Conservation (phyloP, 2,888 invertebrate species). For the Philaethria dido region DNA sequence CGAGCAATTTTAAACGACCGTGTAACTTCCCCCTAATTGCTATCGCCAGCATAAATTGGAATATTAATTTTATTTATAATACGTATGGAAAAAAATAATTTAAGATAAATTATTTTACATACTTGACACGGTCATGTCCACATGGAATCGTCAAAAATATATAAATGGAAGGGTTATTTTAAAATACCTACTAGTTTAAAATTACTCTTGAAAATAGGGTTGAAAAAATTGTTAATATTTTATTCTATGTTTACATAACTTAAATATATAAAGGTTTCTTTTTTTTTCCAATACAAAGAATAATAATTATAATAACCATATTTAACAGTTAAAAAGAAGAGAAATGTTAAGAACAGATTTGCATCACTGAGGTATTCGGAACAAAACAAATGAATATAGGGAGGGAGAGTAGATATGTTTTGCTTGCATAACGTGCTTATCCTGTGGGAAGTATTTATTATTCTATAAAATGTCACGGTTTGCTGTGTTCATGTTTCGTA, state of each 20-base stretch:
- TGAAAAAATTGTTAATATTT: too few species aligned
- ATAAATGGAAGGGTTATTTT: too few species aligned
- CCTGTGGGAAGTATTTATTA: constrained; percentile 1
- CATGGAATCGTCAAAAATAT: too few species aligned
- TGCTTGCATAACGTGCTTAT: neutral
- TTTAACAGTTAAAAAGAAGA: too few species aligned
- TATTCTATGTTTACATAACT: too few species aligned
- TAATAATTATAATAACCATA: too few species aligned
- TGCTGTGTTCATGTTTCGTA: neutral
- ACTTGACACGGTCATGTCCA: neutral
- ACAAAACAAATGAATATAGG: neutral
- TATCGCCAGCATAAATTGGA: constrained; percentile 9
- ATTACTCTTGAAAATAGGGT: too few species aligned
- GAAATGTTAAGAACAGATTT: too few species aligned
- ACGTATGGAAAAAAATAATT: neutral
- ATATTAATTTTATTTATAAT: constrained; percentile 1
- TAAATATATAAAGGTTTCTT: too few species aligned
- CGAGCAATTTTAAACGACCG: constrained; percentile 35
- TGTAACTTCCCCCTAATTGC: constrained; percentile 39
- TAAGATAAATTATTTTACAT: neutral
- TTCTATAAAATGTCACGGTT: constrained; percentile 1
- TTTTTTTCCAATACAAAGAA: too few species aligned
- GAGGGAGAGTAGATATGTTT: neutral
- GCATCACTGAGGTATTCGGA: too few species aligned
- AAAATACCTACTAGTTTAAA: too few species aligned